phyloP scores from a whole-genome alignment of 2,113 vertebrate genomes.

The Candoia aspera region DNA sequence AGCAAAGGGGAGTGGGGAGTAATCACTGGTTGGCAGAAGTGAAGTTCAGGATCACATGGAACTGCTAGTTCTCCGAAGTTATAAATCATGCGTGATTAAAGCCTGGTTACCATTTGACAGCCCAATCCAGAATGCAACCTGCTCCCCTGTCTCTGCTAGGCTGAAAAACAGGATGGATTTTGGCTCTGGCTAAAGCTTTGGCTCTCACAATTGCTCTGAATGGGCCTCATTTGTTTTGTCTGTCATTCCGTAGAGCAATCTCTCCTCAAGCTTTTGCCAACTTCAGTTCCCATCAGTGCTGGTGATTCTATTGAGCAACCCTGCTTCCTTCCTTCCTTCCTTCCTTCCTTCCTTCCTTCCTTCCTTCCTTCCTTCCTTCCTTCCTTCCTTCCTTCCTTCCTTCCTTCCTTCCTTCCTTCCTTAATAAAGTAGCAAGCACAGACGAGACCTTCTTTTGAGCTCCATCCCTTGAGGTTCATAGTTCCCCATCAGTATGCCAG shows the following conservation, averaged over 20 bases:
- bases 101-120: not conserved
- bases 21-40: not conserved
- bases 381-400: too few relatives aligned
- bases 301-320: too few relatives aligned
- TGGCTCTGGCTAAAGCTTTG: not conserved
- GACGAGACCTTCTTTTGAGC: not conserved
- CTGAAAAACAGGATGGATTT: not conserved
- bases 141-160: rapidly evolving
- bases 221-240: not conserved
- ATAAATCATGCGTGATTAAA: not conserved
- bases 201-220: not conserved
- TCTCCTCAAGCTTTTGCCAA: not conserved
- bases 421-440: not conserved
- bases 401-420: too few relatives aligned
- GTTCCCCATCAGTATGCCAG: not conserved
- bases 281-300: not conserved
- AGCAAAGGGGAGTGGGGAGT: not conserved
- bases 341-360: too few relatives aligned
- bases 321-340: too few relatives aligned
- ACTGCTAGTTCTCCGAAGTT: not conserved
- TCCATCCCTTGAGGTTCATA: rapidly evolving
- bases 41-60: rapidly evolving
- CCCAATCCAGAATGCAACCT: not conserved
- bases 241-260: not conserved
- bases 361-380: too few relatives aligned